These are phyloP conservation scores for Drosophila oshimai DNA, from an alignment of 1,140 invertebrate genomes.

Conservation along the genomic window DNA sequence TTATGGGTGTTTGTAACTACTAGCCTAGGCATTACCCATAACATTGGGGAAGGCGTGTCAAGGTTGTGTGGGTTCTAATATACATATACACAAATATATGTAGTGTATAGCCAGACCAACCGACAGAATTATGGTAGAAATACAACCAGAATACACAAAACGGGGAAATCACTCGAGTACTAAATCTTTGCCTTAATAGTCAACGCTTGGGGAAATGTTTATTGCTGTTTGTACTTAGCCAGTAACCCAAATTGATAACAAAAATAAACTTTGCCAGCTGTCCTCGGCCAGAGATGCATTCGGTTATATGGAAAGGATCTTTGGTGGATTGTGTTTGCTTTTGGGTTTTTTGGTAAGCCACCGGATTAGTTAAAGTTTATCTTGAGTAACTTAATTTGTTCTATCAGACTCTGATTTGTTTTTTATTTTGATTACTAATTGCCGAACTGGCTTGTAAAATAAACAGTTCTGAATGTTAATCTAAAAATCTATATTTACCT, in stretches of 20 bases:
- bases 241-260: conserved; percentile 49
- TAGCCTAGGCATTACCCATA: conserved; percentile 3
- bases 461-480: too few relatives aligned
- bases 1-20: conserved; percentile 33
- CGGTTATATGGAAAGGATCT: neutral
- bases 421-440: neutral
- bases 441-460: too few relatives aligned
- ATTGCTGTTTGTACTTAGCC: conserved; percentile 52
- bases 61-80: conserved; percentile 21
- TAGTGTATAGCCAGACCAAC: neutral
- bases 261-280: conserved; percentile 26
- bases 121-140: conserved; percentile 36
- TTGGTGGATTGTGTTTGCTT: neutral
- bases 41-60: conserved; percentile 24
- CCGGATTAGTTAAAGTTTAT: conserved; percentile 1
- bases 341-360: neutral
- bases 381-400: neutral
- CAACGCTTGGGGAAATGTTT: conserved; percentile 46
- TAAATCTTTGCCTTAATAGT: conserved; percentile 62
- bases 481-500: too few relatives aligned
- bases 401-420: neutral
- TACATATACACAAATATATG: neutral
- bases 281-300: conserved; percentile 3
- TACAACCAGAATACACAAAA: neutral
- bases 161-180: conserved; percentile 11